These are phyloP conservation scores for Anhinga rufa DNA, from an alignment of 2,113 vertebrate species.

Conservation along the genomic window DNA sequence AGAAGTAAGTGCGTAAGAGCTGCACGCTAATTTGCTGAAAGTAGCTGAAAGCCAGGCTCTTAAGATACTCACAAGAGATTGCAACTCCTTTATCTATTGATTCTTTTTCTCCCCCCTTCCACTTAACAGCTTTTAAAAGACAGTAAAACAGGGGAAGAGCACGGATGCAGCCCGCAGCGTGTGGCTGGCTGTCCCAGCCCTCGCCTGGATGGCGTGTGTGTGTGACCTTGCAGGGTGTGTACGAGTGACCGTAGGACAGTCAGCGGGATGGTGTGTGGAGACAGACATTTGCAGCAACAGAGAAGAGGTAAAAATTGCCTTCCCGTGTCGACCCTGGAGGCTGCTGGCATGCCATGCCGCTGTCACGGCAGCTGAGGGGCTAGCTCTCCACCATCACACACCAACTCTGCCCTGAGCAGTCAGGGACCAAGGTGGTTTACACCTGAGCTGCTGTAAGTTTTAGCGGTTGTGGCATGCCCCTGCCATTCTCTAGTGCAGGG, in stretches of 20 bases:
- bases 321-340: not conserved
- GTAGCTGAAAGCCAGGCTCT: conserved; percentile 24
- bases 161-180: not conserved
- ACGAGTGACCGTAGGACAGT: not conserved
- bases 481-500: not conserved
- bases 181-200: not conserved
- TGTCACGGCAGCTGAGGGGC: not conserved
- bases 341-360: not conserved
- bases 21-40: conserved; percentile 26
- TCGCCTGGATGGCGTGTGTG: rapidly evolving
- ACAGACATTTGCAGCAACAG: not conserved
- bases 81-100: not conserved
- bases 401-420: not conserved
- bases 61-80: not conserved
- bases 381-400: not conserved
- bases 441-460: not conserved
- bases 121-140: not conserved
- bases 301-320: not conserved
- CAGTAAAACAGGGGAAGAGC: not conserved
- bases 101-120: not conserved
- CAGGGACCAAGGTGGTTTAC: not conserved
- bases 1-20: conserved; percentile 7
- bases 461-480: not conserved
- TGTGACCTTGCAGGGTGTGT: not conserved
- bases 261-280: not conserved